phyloP scores from a whole-genome alignment of 2,888 invertebrate species.

The Himalopsyche japonica region DNA sequence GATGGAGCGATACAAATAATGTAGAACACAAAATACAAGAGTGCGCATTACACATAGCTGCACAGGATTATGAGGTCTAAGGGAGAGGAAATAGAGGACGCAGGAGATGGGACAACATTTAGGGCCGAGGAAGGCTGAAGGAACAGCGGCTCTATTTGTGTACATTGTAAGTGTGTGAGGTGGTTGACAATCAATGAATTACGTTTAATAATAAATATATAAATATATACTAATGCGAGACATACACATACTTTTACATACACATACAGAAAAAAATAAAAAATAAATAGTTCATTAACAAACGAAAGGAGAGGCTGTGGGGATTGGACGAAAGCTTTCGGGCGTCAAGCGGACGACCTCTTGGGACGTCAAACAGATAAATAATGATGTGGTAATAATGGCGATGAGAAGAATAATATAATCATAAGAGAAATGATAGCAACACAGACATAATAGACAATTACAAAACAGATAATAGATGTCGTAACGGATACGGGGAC shows the following conservation, averaged over 20 bases:
- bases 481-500: slow-evolving; percentile 60
- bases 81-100: not conserved
- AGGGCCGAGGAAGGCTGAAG: not conserved
- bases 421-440: slow-evolving; percentile 31
- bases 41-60: slow-evolving; percentile 33
- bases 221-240: slow-evolving; percentile 44
- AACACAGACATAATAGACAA: slow-evolving; percentile 42
- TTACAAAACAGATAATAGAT: slow-evolving; percentile 48
- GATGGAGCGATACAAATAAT: slow-evolving; percentile 38
- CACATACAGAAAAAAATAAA: slow-evolving; percentile 59
- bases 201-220: slow-evolving; percentile 17
- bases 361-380: slow-evolving; percentile 11
- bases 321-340: slow-evolving; percentile 50
- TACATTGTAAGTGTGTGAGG: slow-evolving; percentile 18
- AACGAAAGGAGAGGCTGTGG: slow-evolving; percentile 54
- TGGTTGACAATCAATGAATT: slow-evolving; percentile 24
- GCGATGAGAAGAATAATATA: slow-evolving; percentile 12
- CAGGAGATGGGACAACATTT: slow-evolving; percentile 45
- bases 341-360: slow-evolving; percentile 31
- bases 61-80: not conserved
- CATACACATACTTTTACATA: slow-evolving; percentile 62
- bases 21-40: slow-evolving; percentile 35
- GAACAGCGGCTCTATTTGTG: slow-evolving; percentile 4
- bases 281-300: slow-evolving; percentile 24
- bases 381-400: not conserved